phyloP scores from a whole-genome alignment of 2,797 vertebrate genomes.

The Bradypus variegatus region DNA sequence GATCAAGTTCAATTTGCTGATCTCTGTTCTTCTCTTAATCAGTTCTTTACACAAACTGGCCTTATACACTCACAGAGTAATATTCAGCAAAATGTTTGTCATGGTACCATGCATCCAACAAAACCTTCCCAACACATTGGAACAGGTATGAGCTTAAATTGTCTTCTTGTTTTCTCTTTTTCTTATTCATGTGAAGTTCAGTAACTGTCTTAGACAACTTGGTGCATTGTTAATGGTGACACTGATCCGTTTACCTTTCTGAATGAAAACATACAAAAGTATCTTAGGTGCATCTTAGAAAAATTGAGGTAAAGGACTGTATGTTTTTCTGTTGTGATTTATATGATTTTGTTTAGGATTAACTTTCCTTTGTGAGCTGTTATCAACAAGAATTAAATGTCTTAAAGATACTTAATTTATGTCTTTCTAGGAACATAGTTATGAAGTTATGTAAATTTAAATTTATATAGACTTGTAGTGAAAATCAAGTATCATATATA shows the following conservation, averaged over 20 bases:
- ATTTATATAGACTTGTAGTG: neutral
- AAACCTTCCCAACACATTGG: constrained; percentile 89
- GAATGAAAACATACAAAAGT: constrained; percentile 16
- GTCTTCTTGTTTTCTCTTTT: neutral
- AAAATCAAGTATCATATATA: neutral
- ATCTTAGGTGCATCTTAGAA: neutral
- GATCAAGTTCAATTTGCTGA: constrained; percentile 92
- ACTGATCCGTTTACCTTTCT: neutral
- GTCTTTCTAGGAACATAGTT: constrained; percentile 11
- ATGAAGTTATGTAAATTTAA: constrained; percentile 17
- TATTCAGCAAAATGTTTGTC: constrained; percentile 85
- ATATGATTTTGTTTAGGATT: constrained; percentile 4
- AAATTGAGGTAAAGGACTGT: neutral
- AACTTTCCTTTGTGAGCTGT: neutral
- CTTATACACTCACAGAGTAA: constrained; percentile 89
- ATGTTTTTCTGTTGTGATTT: constrained; percentile 25
- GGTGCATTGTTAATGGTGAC: neutral
- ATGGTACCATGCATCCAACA: constrained; percentile 84
- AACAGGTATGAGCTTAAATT: constrained; percentile 74
- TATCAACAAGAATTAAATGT: constrained; percentile 25
- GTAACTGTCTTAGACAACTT: neutral
- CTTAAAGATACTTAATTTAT: neutral
- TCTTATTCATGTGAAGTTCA: constrained; percentile 2
- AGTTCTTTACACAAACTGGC: constrained; percentile 91
- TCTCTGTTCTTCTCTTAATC: constrained; percentile 93